Percentiles rank a stretch among this genome's conserved stretches.
phyloP scores from a whole-genome alignment of 2,113 vertebrate genomes.

The Myiozetetes cayanensis region DNA sequence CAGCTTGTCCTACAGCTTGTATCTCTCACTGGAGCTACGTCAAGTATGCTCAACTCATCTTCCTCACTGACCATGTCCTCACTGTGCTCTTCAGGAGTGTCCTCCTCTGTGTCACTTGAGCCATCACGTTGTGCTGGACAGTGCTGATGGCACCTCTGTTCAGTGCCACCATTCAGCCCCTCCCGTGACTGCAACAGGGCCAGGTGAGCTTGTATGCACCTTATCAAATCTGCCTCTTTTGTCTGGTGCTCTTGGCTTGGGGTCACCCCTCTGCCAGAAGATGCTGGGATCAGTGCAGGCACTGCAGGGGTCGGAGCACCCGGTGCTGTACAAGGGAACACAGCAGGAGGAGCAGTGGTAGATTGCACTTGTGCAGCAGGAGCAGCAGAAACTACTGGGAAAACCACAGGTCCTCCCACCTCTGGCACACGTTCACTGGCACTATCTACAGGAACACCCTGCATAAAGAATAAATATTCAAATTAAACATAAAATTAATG shows the following conservation, averaged over 20 bases:
- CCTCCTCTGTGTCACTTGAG: slow-evolving; percentile 25
- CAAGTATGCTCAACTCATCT: slow-evolving; percentile 53
- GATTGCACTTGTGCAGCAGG: background rate
- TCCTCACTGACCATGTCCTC: slow-evolving; percentile 60
- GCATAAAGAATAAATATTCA: background rate
- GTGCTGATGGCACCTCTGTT: background rate
- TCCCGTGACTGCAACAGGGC: slow-evolving; percentile 60
- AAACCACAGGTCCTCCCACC: background rate
- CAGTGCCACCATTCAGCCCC: background rate
- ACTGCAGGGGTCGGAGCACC: background rate
- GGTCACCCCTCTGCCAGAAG: slow-evolving; percentile 15
- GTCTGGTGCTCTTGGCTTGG: background rate
- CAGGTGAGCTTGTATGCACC: slow-evolving; percentile 67
- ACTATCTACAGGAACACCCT: slow-evolving; percentile 32
- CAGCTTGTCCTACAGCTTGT: slow-evolving; percentile 55
- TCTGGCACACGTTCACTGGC: slow-evolving; percentile 19
- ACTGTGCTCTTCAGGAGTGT: slow-evolving; percentile 31
- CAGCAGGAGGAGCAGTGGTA: background rate
- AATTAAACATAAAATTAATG: background rate
- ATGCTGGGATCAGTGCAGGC: background rate
- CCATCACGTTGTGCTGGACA: background rate
- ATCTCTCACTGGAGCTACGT: slow-evolving; percentile 72
- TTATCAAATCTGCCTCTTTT: slow-evolving; percentile 66
- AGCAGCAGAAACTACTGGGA: background rate
- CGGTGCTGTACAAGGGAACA: background rate